Percentiles rank a stretch among this genome's conserved stretches.
Evolutionary conservation across 2,797 vertebrate species (phyloP).

Genomic region (Lophotriccus pileatus): DNA sequence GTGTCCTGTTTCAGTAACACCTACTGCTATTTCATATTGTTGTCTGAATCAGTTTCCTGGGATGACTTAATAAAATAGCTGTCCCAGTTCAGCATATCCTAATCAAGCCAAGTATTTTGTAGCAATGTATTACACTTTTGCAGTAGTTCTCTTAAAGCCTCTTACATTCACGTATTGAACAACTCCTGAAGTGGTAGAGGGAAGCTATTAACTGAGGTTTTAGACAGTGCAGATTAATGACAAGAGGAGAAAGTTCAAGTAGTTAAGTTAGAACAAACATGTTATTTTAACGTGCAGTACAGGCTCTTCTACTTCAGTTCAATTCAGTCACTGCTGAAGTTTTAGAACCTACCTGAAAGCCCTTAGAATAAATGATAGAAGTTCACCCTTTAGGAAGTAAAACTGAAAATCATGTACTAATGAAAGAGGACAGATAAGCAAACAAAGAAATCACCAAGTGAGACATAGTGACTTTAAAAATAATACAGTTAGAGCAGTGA

Average conservation of each 20-base stretch:
- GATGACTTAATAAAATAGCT: neutral
- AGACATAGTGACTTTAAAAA: neutral
- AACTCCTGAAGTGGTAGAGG: neutral
- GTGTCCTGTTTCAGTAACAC: neutral
- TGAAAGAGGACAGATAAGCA: neutral
- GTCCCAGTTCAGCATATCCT: neutral
- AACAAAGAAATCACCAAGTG: neutral
- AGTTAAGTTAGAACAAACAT: neutral
- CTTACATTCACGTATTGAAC: neutral
- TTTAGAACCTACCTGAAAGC: neutral
- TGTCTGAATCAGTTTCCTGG: constrained; percentile 23
- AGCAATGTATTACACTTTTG: neutral
- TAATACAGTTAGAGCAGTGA: neutral
- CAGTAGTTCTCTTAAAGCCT: neutral
- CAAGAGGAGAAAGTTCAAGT: neutral
- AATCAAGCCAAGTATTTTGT: neutral
- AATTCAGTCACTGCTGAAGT: neutral
- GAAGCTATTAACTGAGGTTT: neutral
- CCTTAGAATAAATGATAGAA: neutral
- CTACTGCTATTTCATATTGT: neutral
- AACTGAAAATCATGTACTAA: neutral
- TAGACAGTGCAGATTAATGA: neutral
- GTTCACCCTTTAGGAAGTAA: neutral
- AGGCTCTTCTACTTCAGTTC: neutral
- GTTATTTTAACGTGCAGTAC: neutral